A percentile compares a stretch with the other conserved stretches of the same genome.
phyloP scores from a whole-genome alignment of 2,797 vertebrate genomes.

The Spinus olivaceus region DNA sequence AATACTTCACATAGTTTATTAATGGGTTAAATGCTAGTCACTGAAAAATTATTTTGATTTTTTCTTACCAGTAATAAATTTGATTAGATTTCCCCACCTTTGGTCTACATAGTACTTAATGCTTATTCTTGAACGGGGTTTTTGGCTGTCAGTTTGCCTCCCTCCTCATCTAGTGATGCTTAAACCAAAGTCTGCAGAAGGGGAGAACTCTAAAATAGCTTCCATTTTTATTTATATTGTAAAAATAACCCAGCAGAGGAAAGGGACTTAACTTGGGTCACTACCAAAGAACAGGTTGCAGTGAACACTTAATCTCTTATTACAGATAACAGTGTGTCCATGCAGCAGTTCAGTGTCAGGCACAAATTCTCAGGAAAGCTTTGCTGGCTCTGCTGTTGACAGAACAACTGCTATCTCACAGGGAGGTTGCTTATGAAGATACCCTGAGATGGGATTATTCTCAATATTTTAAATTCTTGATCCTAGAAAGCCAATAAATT shows the following conservation, averaged over 20 bases:
- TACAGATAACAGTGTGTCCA: rapidly evolving
- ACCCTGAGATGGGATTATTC: neutral
- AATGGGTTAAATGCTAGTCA: neutral
- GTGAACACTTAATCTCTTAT: neutral
- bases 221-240: neutral
- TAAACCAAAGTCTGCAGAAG: neutral
- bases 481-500: neutral
- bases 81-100: neutral
- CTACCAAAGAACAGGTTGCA: neutral
- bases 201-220: neutral
- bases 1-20: neutral
- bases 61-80: neutral
- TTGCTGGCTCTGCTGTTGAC: neutral
- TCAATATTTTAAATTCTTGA: constrained; percentile 48
- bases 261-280: neutral
- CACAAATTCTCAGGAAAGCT: neutral
- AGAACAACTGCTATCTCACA: neutral
- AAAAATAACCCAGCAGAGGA: neutral
- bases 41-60: neutral
- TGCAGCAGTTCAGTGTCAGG: neutral
- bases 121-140: neutral
- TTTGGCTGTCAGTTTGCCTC: neutral
- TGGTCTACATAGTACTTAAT: neutral
- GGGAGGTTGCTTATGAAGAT: constrained; percentile 1
- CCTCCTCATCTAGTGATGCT: neutral